Evolutionary conservation across 1,140 invertebrate species (phyloP).

Genomic region (Protaetia brevitarsis): DNA sequence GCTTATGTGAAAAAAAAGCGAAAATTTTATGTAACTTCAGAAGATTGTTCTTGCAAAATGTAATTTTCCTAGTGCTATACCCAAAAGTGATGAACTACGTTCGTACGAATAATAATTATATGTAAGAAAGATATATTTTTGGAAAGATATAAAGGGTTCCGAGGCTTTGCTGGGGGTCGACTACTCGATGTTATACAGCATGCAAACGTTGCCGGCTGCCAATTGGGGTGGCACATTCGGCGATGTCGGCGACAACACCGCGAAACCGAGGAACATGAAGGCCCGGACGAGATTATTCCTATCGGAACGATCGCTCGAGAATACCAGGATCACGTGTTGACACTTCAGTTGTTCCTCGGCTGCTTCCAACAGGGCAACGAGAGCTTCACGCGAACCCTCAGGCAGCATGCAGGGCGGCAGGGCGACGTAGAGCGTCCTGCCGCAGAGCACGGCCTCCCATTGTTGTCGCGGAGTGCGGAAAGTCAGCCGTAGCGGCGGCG

Average conservation of each 20-base stretch:
- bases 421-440: conserved; percentile 78
- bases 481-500: conserved; percentile 45
- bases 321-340: conserved; percentile 67
- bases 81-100: background rate
- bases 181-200: conserved; percentile 3
- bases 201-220: background rate
- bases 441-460: conserved; percentile 61
- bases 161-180: background rate
- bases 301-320: conserved; percentile 66
- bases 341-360: conserved; percentile 90
- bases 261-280: conserved; percentile 96
- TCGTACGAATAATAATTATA: background rate
- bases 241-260: conserved; percentile 77
- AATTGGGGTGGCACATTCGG: conserved; percentile 38
- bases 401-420: conserved; percentile 79
- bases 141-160: background rate
- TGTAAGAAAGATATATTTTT: background rate
- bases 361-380: conserved; percentile 90
- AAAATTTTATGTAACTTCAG: background rate
- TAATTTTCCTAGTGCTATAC: background rate
- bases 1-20: background rate
- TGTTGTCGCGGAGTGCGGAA: conserved; percentile 46
- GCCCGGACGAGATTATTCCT: conserved; percentile 82
- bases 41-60: background rate
- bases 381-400: conserved; percentile 88